Base-by-base conservation (phyloP, 2,113 vertebrate genomes). In the Chaetura pelagica region DNA sequence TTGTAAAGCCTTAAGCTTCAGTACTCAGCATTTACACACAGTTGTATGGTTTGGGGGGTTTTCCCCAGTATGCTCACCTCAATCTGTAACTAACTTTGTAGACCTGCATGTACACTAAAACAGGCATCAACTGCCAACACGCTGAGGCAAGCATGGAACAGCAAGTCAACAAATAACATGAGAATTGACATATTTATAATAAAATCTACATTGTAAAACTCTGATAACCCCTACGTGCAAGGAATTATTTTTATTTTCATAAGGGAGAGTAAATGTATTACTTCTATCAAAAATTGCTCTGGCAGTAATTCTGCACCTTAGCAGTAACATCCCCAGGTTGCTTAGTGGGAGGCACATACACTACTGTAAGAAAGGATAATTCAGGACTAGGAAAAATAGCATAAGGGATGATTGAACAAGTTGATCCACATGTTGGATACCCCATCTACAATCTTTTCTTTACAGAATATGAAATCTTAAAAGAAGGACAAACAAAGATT, bases 331-430 rank as follows among this genome's bases (percentile, higher is more conserved):
- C 38, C 10, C 32, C 64, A 52, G 15, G 35, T 5, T 72, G 61
- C 8, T 26, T 30, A 2, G 1, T 9, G 26, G 20, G 32, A 69
- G 12, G 12, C 38, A n/a, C 0, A 0, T 3, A 10, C 32, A 4
- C 27, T 20, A 2, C 46, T 27, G 13, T 11, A 57, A 69, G 17
- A 40, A 85, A 59, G 32, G 73, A 40, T 54, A 73, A 71, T 20
- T 89, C 57, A 59, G 52, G 3, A 44, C 48, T 19, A 67, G 34
- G 42, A 59, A 64, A 44, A 69, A 3, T 52, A 52, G 46, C 2
- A 16, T 16, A 57, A 80, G 55, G 46, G 34, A 66, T 34, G 64
- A 89, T 2, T 30, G 64, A 82, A 63, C 59, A 75, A 78, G 59
- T 29, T 81, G 55, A 58, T 87, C 68, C 44, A 38, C 19, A 3